Evolutionary conservation across 1,140 invertebrate genomes (phyloP).

Genomic region (Solen grandis): DNA sequence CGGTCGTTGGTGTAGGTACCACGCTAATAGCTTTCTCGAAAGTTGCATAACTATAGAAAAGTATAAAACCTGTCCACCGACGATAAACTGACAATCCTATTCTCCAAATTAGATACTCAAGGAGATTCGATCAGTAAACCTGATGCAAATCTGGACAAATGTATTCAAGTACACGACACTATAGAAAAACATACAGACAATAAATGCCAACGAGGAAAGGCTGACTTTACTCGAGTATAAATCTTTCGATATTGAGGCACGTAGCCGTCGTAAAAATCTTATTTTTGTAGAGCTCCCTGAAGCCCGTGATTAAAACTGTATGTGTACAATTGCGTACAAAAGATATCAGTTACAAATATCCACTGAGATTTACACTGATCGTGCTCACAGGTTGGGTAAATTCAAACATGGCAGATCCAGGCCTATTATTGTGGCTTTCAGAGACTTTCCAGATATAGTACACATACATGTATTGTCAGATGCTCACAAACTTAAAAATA

Average conservation of each 20-base stretch:
- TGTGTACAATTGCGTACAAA: neutral
- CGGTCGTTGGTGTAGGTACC: no score
- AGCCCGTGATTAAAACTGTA: neutral
- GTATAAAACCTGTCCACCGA: no score
- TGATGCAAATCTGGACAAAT: neutral
- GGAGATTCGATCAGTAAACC: neutral
- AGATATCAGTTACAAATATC: neutral
- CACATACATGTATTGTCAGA: constrained; percentile 2
- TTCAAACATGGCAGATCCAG: neutral
- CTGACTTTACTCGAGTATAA: constrained; percentile 10
- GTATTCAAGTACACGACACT: neutral
- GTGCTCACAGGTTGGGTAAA: constrained; percentile 6
- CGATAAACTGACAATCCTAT: constrained; percentile 7
- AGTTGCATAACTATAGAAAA: no score
- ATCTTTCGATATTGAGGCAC: constrained; percentile 13
- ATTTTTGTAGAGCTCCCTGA: neutral
- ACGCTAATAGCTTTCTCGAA: no score
- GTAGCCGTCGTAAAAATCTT: constrained; percentile 13
- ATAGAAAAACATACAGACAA: neutral
- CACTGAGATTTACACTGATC: neutral
- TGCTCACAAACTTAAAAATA: constrained; percentile 1
- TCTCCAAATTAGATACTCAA: neutral
- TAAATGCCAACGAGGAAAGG: neutral
- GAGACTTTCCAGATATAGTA: no score
- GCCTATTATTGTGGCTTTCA: constrained; percentile 13